Evolutionary conservation across 2,797 vertebrate species (phyloP), one percentile per base, ranked within the genome.

Genomic region (Lepilemur septentrionalis): DNA sequence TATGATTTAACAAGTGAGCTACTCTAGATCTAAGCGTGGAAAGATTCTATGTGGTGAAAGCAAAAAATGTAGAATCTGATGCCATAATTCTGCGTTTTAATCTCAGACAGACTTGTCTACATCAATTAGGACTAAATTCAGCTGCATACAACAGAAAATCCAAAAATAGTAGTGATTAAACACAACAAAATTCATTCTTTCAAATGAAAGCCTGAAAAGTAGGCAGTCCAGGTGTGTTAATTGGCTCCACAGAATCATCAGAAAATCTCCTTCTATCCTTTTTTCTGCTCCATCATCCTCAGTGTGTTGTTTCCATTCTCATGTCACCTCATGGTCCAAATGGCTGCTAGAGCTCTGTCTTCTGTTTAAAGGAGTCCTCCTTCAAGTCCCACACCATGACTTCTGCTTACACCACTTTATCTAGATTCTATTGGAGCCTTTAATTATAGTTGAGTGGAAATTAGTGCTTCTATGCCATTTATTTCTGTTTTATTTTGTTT

Each of bases 41-140:
- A 89, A 61, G 30, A 75, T 78, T 38, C n/a, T 83, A 18, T 35
- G 63, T 1, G 38, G 46, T 10, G 38, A 94, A 93, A 75, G 13
- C 38, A 88, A 41, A 92, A 92, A n/a, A 30, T 46, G 13, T 17
- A 10, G 12, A 85, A 61, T 76, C 20, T 76, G 18, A 93, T 50
- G 78, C 82, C 63, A 25, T 63, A 82, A 95, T 76, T 91, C 41
- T 73, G 3, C 72, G n/a, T 57, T 92, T 73, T 69, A 57, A 9
- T 48, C 55, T 38, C 50, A 79, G 76, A 57, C 50, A 55, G 50
- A 79, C 76, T 52, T 75, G 23, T 38, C 67, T 95, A 70, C 80
- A 82, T 85, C 63, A 95, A 46, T 94, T 83, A 83, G 59, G 23
- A 81, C 59, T 73, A 84, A 93, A 72, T 76, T 93, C 69, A 41